A percentile compares a stretch with the other conserved stretches of the same genome.
Conservation (phyloP, 2,113 vertebrate genomes). For the Coregonus clupeaformis region DNA sequence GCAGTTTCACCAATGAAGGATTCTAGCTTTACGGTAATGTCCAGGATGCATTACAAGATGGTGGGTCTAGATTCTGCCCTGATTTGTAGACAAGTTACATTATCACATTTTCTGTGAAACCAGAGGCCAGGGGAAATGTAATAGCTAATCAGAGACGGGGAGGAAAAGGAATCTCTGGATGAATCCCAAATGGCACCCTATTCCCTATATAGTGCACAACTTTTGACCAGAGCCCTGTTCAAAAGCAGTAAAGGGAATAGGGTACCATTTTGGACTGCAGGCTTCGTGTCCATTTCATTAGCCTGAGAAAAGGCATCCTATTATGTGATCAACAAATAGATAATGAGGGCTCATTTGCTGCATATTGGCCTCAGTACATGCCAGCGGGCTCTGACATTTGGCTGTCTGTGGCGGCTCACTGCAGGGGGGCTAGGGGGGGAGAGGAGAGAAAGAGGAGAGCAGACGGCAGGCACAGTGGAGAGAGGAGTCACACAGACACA, state of each 20-base stretch:
- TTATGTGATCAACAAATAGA: conserved; percentile 60
- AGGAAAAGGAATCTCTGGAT: no score
- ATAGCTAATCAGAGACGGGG: no score
- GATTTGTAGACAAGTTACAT: no score
- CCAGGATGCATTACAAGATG: no score
- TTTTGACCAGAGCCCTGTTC: background rate
- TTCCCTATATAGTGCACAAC: no score
- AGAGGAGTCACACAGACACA: background rate
- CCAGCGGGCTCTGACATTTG: conserved; percentile 48
- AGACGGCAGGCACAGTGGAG: background rate
- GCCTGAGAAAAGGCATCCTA: conserved; percentile 32
- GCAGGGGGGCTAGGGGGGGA: conserved; percentile 19
- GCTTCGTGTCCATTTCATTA: conserved; percentile 33
- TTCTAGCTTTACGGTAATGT: no score
- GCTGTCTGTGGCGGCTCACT: conserved; percentile 31
- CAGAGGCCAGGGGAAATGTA: no score
- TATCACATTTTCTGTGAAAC: no score
- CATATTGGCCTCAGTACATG: conserved; percentile 50
- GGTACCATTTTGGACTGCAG: no score
- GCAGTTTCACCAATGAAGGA: no score
- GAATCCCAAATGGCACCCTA: no score
- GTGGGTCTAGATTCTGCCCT: no score
- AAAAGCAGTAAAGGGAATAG: conserved; percentile 6
- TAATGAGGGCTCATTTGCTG: conserved; percentile 65
- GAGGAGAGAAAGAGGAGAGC: background rate